Conservation (phyloP, 1,140 invertebrate genomes). For the Drosophila pruinosa region DNA sequence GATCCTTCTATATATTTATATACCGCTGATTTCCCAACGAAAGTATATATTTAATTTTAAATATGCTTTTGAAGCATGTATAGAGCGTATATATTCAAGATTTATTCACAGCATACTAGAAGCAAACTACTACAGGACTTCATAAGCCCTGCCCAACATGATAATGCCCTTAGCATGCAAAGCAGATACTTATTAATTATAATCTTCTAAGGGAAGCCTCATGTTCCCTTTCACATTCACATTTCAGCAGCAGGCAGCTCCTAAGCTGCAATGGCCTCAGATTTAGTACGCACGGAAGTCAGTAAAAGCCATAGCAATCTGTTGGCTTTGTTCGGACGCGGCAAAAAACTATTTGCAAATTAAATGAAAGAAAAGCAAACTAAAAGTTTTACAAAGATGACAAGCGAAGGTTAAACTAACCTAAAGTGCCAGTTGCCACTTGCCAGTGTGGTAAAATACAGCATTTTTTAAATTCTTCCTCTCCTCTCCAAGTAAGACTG, state of each 20-base stretch:
- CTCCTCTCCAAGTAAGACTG: not conserved
- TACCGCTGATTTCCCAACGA: too few species aligned
- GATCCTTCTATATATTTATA: too few species aligned
- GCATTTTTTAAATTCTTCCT: not conserved
- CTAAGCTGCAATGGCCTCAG: not conserved
- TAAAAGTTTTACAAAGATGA: constrained; percentile 20
- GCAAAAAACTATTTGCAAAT: constrained; percentile 29
- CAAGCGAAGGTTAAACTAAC: constrained; percentile 28
- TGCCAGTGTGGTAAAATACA: constrained; percentile 16
- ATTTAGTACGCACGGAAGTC: not conserved
- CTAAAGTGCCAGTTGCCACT: constrained; percentile 1
- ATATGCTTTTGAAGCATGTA: not conserved
- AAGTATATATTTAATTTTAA: too few species aligned
- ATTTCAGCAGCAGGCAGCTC: not conserved
- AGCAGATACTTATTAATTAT: not conserved
- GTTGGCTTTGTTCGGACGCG: constrained; percentile 4
- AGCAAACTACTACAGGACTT: not conserved
- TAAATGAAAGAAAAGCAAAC: constrained; percentile 34
- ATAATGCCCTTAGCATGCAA: not conserved
- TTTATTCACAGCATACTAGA: not conserved
- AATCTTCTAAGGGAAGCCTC: not conserved
- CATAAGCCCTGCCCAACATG: not conserved
- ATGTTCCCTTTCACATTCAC: not conserved
- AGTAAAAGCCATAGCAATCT: constrained; percentile 3
- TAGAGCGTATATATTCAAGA: not conserved